phyloP scores from a whole-genome alignment of 2,113 vertebrate genomes.

The Pionites leucogaster region DNA sequence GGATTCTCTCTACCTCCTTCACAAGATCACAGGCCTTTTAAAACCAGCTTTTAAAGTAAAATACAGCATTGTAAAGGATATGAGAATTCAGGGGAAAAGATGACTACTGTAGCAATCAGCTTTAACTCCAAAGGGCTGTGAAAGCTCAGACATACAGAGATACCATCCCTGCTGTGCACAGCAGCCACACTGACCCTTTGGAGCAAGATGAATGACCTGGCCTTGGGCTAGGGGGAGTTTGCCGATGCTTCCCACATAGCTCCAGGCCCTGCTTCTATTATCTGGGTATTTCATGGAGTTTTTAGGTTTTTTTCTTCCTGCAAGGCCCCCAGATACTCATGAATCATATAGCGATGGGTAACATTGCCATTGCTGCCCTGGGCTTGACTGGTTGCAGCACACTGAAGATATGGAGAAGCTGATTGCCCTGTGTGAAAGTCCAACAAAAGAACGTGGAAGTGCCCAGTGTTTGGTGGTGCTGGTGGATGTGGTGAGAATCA shows the following conservation, averaged over 20 bases:
- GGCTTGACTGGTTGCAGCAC: background rate
- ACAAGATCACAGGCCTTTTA: background rate
- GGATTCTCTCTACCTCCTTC: background rate
- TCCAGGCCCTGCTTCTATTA: background rate
- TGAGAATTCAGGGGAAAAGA: background rate
- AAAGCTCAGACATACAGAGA: background rate
- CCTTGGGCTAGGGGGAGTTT: background rate
- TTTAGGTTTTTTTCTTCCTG: background rate
- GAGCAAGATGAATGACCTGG: background rate
- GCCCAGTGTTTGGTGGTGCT: background rate
- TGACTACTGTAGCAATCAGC: background rate
- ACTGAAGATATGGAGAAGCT: too few species aligned
- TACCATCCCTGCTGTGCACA: background rate
- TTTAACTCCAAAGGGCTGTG: background rate
- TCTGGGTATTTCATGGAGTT: background rate
- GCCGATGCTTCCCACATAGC: rapidly evolving
- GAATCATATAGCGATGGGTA: background rate
- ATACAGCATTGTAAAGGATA: background rate
- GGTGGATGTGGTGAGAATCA: background rate
- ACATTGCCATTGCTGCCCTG: too few species aligned
- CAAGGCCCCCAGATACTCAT: background rate
- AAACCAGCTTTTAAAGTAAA: background rate
- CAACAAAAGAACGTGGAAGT: background rate
- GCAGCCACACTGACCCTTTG: background rate
- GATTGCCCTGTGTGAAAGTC: background rate